Evolutionary conservation across 2,113 vertebrate genomes (phyloP), one percentile per base, ranked within the genome.

Genomic region (Urocolius indicus): DNA sequence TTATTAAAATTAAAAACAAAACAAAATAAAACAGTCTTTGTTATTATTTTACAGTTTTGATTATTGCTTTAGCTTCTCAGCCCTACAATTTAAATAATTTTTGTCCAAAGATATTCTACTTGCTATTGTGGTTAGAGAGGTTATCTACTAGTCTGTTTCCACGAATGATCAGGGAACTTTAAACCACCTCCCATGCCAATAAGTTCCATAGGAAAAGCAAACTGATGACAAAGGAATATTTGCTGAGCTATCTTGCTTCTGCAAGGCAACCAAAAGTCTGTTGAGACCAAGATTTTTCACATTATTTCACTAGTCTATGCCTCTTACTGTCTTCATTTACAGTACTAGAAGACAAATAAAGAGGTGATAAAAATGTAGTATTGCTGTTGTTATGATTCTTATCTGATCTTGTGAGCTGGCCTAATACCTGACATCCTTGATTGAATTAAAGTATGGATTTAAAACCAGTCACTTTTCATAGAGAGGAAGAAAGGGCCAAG

Each of bases 131-230:
- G 11, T 82, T 58, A 26, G 17, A 30, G 10, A 75, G 11, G 5
- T 62, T 73, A 41, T n/a, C 5, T 61, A 38, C 34, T 38, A 3
- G 4, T 68, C 73, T 38, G 2, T 65, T 87, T 91, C 23, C 27
- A 24, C 41, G 16, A 87, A 6, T 30, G 17, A 67, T 7, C 8
- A 46, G 14, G 34, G 36, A 77, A 55, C 2, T 41, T 84, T 59
- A 41, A 67, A 59, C 2, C 4, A 41, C 12, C 3, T 4, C 14
- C 11, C 4, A 20, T 4, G 1, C 5, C 2, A 0, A 2, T 43
- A 38, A 65, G 2, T 11, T 29, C 32, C 22, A 36, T 13, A 68
- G 6, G 5, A 78, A 62, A 32, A 41, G 16, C 11, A 74, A 58
- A 87, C 2, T n/a, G 13, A 17, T 7, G 4, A 20, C 29, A 73